Conservation (phyloP, 1,140 invertebrate species). For the Berghia stephanieae region DNA sequence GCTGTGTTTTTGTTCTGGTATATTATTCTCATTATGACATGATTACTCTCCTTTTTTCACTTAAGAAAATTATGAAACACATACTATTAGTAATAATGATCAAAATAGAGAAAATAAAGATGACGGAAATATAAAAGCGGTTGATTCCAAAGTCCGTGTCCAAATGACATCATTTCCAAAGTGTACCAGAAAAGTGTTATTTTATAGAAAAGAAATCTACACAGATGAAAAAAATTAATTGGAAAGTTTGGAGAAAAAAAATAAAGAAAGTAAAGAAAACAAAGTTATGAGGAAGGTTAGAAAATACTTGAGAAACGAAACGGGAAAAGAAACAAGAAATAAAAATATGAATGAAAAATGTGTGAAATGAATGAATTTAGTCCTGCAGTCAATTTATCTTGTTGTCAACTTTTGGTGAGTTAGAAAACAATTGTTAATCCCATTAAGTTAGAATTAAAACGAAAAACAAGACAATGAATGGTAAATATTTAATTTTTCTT, state of each 20-base stretch:
- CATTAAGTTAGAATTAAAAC: too few relatives aligned
- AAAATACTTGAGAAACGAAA: background rate
- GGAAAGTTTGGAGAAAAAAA: background rate
- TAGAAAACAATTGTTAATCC: too few relatives aligned
- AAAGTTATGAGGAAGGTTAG: background rate
- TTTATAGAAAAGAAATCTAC: background rate
- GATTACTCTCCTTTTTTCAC: background rate
- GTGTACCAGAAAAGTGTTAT: constrained; percentile 13
- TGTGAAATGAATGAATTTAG: too few relatives aligned
- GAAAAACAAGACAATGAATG: too few relatives aligned
- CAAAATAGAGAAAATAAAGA: constrained; percentile 11
- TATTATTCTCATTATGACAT: too few relatives aligned
- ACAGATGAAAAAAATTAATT: background rate
- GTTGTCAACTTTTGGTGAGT: too few relatives aligned
- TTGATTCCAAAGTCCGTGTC: too few relatives aligned
- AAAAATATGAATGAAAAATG: background rate
- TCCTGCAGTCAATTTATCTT: too few relatives aligned
- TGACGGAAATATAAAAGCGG: constrained; percentile 4
- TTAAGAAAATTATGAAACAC: background rate
- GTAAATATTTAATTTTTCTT: too few relatives aligned
- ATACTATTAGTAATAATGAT: background rate
- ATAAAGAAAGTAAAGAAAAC: background rate
- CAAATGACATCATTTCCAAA: too few relatives aligned
- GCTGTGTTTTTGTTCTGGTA: too few relatives aligned
- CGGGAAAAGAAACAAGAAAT: background rate